phyloP scores from a whole-genome alignment of 2,797 vertebrate species.

The Ibycter americanus region DNA sequence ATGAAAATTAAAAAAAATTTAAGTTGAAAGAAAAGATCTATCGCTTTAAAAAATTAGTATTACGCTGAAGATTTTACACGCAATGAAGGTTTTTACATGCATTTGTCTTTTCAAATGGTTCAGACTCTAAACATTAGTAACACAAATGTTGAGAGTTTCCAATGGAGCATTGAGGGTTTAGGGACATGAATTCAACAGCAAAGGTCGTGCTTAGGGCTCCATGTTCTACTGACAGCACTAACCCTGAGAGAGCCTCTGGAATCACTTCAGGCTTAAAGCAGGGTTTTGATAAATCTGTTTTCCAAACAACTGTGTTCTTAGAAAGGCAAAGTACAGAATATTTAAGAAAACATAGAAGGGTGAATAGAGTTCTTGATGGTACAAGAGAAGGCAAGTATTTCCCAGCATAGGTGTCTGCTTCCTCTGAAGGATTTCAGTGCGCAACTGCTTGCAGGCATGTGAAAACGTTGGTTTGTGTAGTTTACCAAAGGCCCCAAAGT shows the following conservation, averaged over 20 bases:
- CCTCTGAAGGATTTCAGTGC: neutral
- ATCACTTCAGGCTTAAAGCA: neutral
- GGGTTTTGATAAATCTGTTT: neutral
- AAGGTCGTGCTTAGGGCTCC: neutral
- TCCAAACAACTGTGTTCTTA: neutral
- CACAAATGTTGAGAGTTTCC: neutral
- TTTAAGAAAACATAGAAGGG: neutral
- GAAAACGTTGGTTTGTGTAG: neutral
- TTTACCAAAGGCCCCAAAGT: neutral
- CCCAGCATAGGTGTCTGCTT: neutral
- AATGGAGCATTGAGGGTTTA: neutral
- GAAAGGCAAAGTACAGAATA: neutral
- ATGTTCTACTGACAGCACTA: neutral
- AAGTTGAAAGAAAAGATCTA: neutral
- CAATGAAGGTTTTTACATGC: neutral
- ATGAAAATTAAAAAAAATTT: accelerated
- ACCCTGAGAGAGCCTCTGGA: neutral
- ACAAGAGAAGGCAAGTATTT: neutral
- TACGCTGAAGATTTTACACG: neutral
- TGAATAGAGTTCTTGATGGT: neutral
- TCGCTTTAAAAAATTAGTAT: neutral
- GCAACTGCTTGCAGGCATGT: neutral
- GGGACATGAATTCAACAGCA: neutral
- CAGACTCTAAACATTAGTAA: neutral
- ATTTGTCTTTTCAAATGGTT: neutral